phyloP scores from a whole-genome alignment of 2,888 invertebrate genomes.

The Eretmocerus hayati region DNA sequence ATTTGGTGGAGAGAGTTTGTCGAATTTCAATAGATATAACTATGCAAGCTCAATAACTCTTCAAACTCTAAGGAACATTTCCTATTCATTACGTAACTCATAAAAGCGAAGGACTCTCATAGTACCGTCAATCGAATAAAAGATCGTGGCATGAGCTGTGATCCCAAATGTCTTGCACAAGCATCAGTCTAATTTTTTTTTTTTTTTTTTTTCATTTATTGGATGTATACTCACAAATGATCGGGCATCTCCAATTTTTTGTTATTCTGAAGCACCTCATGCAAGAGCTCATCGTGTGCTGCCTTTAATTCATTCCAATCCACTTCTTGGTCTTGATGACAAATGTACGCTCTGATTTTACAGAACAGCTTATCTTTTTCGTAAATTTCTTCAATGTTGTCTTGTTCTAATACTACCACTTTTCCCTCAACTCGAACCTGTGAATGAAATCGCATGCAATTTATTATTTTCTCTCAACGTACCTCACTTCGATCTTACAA shows the following conservation, averaged over 20 bases:
- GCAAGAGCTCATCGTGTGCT: slow-evolving; percentile 44
- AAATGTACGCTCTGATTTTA: slow-evolving; percentile 48
- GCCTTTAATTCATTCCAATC: slow-evolving; percentile 48
- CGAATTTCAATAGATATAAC: no score
- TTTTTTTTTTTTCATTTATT: background rate
- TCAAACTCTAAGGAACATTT: no score
- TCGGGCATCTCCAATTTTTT: slow-evolving; percentile 46
- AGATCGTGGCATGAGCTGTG: no score
- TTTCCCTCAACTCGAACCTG: slow-evolving; percentile 49
- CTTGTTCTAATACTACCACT: slow-evolving; percentile 36
- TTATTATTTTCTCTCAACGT: no score
- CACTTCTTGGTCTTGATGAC: slow-evolving; percentile 45
- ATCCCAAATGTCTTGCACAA: no score
- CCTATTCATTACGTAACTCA: no score
- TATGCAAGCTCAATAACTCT: no score
- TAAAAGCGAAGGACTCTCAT: no score
- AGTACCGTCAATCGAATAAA: no score
- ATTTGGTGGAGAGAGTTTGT: no score
- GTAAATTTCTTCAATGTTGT: slow-evolving; percentile 42
- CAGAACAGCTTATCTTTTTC: slow-evolving; percentile 46
- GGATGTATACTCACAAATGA: slow-evolving; percentile 44
- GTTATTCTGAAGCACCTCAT: slow-evolving; percentile 35
- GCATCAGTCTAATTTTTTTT: no score
- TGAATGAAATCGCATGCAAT: background rate
- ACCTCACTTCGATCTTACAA: no score